Base-by-base conservation (phyloP, 1,140 invertebrate species). In the Ceratina japonica region DNA sequence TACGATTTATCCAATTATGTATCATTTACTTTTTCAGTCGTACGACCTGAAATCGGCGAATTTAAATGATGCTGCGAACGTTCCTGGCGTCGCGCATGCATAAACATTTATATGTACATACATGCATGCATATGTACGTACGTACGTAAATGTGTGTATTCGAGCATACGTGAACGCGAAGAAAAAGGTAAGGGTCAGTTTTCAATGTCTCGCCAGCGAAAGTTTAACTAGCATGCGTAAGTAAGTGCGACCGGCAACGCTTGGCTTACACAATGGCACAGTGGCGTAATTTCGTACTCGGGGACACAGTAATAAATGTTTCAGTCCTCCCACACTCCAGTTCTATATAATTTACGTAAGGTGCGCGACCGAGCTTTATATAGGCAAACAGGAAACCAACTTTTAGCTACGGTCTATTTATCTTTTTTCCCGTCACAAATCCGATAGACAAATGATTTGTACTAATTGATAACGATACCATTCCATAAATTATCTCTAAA, bases 311-410 rank as follows among this genome's bases (percentile, higher is more conserved):
- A 69, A 74, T 80, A 86, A 85, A 85, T 70, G 75, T 68, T 75
- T 79, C 80, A 71, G 52, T 81, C 83, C 79, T 79, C 84, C 83
- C 84, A 85, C 83, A 85, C 83, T 73, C 51, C 54, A 75, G 78
- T 77, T 84, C 83, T 84, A 84, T 84, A 84, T 84, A 84, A 84
- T 80, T 84, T 84, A 84, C 69, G 82, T 84, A 84, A 84, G 83
- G 68, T 79, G 72, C 62, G 62, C 71, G 68, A n/a, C 56, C 62
- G 56, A 52, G 81, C 70, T 83, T 84, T 80, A 76, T 73, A 74
- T 61, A 79, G 61, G 10, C 71, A 24, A 79, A 20, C 75, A 72
- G 75, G 69, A 72, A 72, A 52, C 59, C 68, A 20, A 62, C 59
- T 63, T 63, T 72, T 78, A 72, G 18, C 27, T 37, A 62, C 61